Conservation (phyloP, 2,888 invertebrate genomes). For the Lasioglossum marginatum region DNA sequence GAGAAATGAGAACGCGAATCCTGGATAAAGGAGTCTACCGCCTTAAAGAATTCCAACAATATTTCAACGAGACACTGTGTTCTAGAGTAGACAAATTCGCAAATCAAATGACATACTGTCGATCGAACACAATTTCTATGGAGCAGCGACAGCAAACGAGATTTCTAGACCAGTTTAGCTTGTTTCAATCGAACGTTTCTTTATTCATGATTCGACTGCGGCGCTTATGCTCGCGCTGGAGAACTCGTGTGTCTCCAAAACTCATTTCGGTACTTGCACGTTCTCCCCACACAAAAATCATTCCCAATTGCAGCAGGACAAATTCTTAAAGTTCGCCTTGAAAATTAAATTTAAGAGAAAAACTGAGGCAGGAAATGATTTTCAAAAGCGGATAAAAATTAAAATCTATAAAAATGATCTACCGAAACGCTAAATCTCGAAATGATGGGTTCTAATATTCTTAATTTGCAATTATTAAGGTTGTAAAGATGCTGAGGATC, state of each 20-base stretch:
- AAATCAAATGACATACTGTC: background rate
- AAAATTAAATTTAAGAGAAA: no score
- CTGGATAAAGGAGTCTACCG: no score
- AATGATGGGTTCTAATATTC: no score
- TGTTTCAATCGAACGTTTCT: conserved; percentile 1
- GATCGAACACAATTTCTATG: background rate
- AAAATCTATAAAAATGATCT: no score
- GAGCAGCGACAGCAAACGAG: background rate
- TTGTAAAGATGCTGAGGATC: no score
- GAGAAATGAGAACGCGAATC: no score
- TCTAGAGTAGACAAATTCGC: background rate
- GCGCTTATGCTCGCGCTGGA: background rate
- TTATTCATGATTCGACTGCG: background rate
- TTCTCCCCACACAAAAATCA: background rate
- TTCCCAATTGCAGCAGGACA: background rate
- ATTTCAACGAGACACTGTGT: background rate
- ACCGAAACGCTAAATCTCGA: no score
- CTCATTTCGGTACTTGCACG: background rate
- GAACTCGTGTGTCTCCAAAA: background rate
- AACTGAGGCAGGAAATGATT: no score
- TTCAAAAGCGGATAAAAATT: no score
- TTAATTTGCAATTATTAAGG: no score
- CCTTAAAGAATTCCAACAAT: background rate
- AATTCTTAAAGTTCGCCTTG: no score
- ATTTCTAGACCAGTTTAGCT: conserved; percentile 7